Evolutionary conservation across 2,888 invertebrate species (phyloP), one percentile per base, ranked within the genome.

Genomic region (Drosophila borealis): DNA sequence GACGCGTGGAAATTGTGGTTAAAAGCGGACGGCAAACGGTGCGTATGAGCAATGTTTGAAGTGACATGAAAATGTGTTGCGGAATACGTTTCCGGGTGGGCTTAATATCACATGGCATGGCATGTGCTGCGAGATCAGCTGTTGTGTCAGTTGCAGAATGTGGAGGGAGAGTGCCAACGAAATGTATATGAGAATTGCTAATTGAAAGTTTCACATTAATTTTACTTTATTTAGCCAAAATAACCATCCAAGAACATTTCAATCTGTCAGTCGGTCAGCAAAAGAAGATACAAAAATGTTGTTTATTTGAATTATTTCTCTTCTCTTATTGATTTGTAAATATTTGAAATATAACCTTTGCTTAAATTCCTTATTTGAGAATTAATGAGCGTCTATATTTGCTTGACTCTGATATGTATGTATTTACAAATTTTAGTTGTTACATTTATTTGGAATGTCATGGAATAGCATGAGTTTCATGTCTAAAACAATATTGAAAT

Each of bases 31-130:
- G 41, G 55, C 36, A 45, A 25, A 51, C 60, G 70, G 46, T 53
- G 82, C 64, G 70, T 72, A 61, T 69, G 69, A 57, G 64, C 48
- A 54, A 68, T 81, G 68, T 78, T 71, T 68, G 44, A 68, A 65
- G 57, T 67, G 85, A 63, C 84, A 68, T 44, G 39, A 62, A 62
- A 85, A 65, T 73, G 68, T 61, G 66, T 57, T 62, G 61, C 41
- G 63, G 60, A 68, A 68, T 55, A 70, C 56, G 48, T 61, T 81
- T 81, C 80, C 73, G 86, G 82, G 88, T 86, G 86, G 88, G 78
- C 88, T 51, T 45, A 17, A 70, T 48, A 39, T 49, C 46, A 17
- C 5, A 39, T 50, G 49, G 33, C 33, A 14, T n/a, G 21, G 14
- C 66, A 57, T 14, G n/a, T 48, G 64, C 33, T 14, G 25, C 25